Evolutionary conservation across 1,140 invertebrate species (phyloP), one percentile per base, ranked within the genome.

Genomic region (Nebria ingens): DNA sequence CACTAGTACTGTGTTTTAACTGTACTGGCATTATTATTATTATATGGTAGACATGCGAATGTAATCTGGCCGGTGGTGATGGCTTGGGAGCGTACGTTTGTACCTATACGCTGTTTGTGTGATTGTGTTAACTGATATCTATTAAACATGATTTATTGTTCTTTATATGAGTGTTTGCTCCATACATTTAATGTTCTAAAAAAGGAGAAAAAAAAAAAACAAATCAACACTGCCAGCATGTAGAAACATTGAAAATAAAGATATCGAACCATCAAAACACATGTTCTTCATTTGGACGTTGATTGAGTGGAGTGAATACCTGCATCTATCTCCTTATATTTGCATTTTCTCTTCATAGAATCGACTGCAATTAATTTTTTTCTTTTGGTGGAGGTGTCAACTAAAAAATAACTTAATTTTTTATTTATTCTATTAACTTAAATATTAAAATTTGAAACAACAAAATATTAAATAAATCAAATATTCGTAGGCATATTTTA

Each of bases 91-190:
- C 15, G 17, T 17, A 17, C 40, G 40, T 17, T 9, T n/a, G 17
- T 17, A 45, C 40, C 9, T 17, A 11, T 17, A 17, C 40, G 40
- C 40, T 17, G 40, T 45, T 45, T 17, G n/a, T n/a, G n/a, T 45
- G 40, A 45, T 45, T 45, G 40, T 45, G 40, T 45, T 45, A 45
- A 45, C 40, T 45, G 15, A 45, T 45, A 45, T 45, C 40, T 45
- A 45, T 45, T 45, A 45, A 45, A 45, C 40, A 45, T 45, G 40
- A 45, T 45, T 45, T 45, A 45, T 45, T 45, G 40, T 45, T 45
- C 40, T 45, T 45, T 45, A 45, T 45, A 45, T 45, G 40, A 45
- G 40, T 45, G 40, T 45, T 45, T 45, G 40, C 40, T 45, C 40
- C 40, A 45, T 45, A 45, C 40, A 45, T 45, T 45, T 45, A 45